Percentiles rank a stretch among this genome's conserved stretches.
phyloP scores from a whole-genome alignment of 2,797 vertebrate genomes.

The Cygnus olor region DNA sequence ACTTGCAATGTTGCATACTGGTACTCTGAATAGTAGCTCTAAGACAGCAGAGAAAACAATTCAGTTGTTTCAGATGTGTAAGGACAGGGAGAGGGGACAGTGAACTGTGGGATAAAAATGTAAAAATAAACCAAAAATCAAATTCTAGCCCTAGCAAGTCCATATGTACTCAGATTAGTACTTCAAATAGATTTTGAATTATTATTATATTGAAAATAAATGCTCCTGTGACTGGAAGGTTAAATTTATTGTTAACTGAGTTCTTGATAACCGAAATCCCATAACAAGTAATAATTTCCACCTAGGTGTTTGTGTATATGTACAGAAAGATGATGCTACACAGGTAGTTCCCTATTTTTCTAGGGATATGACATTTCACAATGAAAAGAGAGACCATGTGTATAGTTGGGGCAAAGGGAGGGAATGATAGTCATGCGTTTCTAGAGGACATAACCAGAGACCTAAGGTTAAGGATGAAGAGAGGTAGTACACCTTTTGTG shows the following conservation, averaged over 20 bases:
- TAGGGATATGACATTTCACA: neutral
- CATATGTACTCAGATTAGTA: neutral
- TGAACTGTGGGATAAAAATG: neutral
- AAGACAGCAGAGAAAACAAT: neutral
- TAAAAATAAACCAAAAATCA: neutral
- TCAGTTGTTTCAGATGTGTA: neutral
- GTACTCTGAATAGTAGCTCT: neutral
- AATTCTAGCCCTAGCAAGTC: neutral
- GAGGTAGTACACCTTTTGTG: neutral
- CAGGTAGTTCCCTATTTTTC: neutral
- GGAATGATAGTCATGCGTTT: neutral
- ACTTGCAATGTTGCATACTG: neutral
- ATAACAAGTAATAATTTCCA: neutral
- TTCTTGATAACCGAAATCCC: neutral
- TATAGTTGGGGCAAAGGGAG: neutral
- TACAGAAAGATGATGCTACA: neutral
- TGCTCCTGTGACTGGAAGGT: neutral
- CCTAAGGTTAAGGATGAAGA: neutral
- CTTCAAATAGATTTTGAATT: neutral
- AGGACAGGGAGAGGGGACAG: neutral
- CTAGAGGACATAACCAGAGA: neutral
- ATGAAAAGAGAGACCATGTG: neutral
- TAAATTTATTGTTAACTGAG: neutral
- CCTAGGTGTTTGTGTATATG: neutral
- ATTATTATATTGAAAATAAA: neutral